These are phyloP conservation scores for Sisyra terminalis DNA, from an alignment of 2,888 invertebrate species.

Conservation along the genomic window DNA sequence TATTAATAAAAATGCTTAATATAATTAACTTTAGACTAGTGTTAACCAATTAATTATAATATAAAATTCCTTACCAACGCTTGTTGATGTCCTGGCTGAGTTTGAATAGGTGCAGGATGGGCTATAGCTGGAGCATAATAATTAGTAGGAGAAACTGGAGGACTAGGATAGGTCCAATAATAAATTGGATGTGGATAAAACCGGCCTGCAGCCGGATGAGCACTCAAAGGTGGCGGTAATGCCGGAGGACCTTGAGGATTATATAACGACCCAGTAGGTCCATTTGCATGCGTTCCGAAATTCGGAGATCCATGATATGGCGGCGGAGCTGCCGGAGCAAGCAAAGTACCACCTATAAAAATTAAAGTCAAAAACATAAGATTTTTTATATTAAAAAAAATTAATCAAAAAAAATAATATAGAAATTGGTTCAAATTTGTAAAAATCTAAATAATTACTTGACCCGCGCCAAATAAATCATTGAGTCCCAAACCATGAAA, in stretches of 20 bases:
- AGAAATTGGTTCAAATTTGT: neutral
- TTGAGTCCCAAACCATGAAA: neutral
- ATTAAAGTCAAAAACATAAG: neutral
- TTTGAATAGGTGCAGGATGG: constrained; percentile 18
- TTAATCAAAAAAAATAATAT: neutral
- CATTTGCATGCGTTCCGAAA: constrained; percentile 21
- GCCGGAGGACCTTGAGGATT: constrained; percentile 25
- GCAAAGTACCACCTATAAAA: constrained; percentile 22
- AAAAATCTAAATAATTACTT: neutral
- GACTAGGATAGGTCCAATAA: constrained; percentile 90
- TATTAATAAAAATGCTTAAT: too few species aligned
- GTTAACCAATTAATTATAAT: constrained; percentile 3
- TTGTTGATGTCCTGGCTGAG: constrained; percentile 25
- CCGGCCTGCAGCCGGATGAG: constrained; percentile 32
- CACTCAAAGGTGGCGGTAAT: constrained; percentile 36
- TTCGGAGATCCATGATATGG: constrained; percentile 23
- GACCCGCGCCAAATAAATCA: neutral
- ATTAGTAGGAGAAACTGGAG: constrained; percentile 83
- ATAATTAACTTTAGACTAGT: too few species aligned
- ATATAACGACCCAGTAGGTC: constrained; percentile 18
- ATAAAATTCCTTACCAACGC: constrained; percentile 21
- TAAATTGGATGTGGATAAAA: constrained; percentile 53
- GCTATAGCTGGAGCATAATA: constrained; percentile 54
- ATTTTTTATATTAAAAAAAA: too few species aligned
- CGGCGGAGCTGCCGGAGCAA: constrained; percentile 25